A percentile compares a stretch with the other conserved stretches of the same genome.
phyloP scores from a whole-genome alignment of 1,140 invertebrate genomes.

The Dolichoris vasculosae region DNA sequence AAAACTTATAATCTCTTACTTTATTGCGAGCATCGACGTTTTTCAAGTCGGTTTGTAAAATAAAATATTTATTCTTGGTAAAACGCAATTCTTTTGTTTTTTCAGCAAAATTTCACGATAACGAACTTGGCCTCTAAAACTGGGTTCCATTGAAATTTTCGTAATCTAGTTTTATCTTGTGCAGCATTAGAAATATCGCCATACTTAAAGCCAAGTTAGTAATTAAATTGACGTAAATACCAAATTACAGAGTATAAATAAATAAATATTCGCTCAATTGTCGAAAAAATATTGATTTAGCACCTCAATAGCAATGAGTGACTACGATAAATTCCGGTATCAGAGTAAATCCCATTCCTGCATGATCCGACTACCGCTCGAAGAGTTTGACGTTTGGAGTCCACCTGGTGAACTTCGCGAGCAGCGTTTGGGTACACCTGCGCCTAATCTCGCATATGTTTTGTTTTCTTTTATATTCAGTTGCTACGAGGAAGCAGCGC shows the following conservation, averaged over 20 bases:
- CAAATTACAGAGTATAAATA: neutral
- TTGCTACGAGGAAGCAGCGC: neutral
- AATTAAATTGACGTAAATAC: neutral
- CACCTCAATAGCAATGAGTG: neutral
- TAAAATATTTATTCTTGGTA: too few relatives aligned
- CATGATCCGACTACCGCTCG: neutral
- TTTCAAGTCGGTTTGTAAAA: too few relatives aligned
- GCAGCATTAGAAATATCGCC: too few relatives aligned
- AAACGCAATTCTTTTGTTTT: too few relatives aligned
- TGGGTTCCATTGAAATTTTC: too few relatives aligned
- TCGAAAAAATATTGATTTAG: neutral
- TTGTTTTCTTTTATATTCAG: neutral
- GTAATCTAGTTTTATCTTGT: too few relatives aligned
- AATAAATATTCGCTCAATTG: neutral
- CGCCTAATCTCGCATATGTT: neutral
- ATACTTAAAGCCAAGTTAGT: neutral
- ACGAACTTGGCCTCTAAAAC: too few relatives aligned
- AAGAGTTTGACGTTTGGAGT: neutral
- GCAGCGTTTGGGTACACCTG: too few relatives aligned
- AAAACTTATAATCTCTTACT: too few relatives aligned
- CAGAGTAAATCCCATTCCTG: neutral
- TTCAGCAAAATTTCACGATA: too few relatives aligned
- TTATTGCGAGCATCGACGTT: too few relatives aligned
- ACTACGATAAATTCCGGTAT: neutral
- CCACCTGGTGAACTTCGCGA: too few relatives aligned